Evolutionary conservation across 2,113 vertebrate genomes (phyloP).

Genomic region (Ctenomys sociabilis): DNA sequence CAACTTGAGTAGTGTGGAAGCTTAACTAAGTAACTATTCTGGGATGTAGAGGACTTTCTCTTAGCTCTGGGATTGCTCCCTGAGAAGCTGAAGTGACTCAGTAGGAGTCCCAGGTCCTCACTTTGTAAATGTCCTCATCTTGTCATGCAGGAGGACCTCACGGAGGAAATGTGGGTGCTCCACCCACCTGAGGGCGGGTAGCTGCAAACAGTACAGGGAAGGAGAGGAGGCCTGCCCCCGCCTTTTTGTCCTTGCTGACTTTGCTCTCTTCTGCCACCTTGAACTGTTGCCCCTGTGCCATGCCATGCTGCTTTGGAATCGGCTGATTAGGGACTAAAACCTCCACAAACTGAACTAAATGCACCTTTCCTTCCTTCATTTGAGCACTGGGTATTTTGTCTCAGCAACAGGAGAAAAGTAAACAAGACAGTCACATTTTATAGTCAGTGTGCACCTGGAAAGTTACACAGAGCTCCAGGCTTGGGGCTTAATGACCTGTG

Average conservation of each 20-base stretch:
- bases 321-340: not conserved
- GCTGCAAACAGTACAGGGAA: not conserved
- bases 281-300: not conserved
- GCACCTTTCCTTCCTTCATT: not conserved
- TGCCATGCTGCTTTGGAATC: not conserved
- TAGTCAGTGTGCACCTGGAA: not conserved
- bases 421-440: not conserved
- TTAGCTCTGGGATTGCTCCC: not conserved
- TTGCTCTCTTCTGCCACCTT: no score
- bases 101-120: not conserved
- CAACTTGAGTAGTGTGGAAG: not conserved
- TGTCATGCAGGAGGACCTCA: not conserved
- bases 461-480: not conserved
- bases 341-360: not conserved
- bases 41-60: not conserved
- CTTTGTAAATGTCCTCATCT: not conserved
- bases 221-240: not conserved
- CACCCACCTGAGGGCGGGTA: not conserved
- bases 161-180: not conserved
- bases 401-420: not conserved
- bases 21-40: not conserved
- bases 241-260: no score
- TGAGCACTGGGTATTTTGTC: not conserved
- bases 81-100: not conserved
- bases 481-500: not conserved